Base-by-base conservation (phyloP, 2,888 invertebrate species). In the Melipona beecheii region DNA sequence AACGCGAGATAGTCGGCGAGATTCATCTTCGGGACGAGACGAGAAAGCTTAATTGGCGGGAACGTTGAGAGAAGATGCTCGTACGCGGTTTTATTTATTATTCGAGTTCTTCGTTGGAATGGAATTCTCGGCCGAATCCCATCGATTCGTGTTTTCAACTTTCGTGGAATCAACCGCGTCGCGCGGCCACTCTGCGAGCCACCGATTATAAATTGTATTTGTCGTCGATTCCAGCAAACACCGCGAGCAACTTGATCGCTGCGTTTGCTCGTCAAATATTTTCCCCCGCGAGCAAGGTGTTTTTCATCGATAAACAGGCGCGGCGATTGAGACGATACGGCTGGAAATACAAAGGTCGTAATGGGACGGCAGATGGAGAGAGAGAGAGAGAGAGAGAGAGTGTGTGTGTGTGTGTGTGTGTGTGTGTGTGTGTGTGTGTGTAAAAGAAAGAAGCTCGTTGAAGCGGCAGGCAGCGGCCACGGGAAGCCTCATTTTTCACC, bases 401-500 rank as follows among this genome's bases (percentile, higher is more conserved):
- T 24, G 24, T 24, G 24, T 27, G 27, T 27, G 27, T 27, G 27
- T 27, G 27, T 27, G 27, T 24, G 24, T 24, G 24, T 27, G 27
- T 27, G 27, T 27, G 27, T 27, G 27, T 27, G 27, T 27, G 27
- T 1, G 27, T 27, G 27, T 27, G 27, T 1, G 13, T 31, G 31
- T 31, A 31, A 27, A 58, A 71, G 54, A 78, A 73, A 68, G 58
- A 64, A n/a, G 50, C 2, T 31, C 78, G 58, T 64, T 72, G 66
- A 65, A 72, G 83, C 87, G 88, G 80, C 72, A 81, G 81, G 81
- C 83, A 86, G 76, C 84, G 81, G 78, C 77, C 86, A 79, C 68
- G 72, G 78, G 82, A 88, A 89, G 89, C 76, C 90, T 90, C 92
- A 90, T 90, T 91, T 92, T 92, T 92, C 92, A 92, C 86, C 83